Conservation (phyloP, 2,113 vertebrate genomes). For the Meles meles region DNA sequence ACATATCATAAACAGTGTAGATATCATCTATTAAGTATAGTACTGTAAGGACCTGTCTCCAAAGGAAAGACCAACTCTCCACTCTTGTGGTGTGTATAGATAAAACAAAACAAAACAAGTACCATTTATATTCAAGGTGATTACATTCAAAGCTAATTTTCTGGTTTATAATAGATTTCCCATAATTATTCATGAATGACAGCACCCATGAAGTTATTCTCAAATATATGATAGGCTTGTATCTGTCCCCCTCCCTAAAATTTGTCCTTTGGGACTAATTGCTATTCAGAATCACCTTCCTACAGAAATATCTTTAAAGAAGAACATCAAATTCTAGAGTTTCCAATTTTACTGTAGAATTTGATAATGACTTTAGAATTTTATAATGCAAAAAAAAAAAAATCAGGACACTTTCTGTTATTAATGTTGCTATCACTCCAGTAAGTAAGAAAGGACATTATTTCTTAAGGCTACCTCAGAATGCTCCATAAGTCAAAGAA, state of each 20-base stretch:
- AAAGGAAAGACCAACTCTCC: not conserved
- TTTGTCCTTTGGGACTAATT: conserved; percentile 10
- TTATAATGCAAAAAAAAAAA: not conserved
- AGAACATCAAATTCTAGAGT: not conserved
- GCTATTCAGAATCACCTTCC: not conserved
- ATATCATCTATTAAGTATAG: not conserved
- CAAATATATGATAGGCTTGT: not conserved
- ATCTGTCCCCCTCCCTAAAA: not conserved
- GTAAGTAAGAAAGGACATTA: not conserved
- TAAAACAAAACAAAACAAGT: not conserved
- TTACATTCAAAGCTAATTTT: conserved; percentile 30
- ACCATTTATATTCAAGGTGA: not conserved
- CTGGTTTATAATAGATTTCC: conserved; percentile 4
- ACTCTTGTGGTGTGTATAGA: not conserved
- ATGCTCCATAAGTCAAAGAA: conserved; percentile 1
- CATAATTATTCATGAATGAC: not conserved
- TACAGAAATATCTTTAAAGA: conserved; percentile 19
- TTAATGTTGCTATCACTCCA: not conserved
- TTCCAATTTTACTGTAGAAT: not conserved
- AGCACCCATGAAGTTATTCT: not conserved
- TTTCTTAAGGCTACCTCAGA: not conserved
- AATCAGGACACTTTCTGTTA: not conserved
- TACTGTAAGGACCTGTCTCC: not conserved
- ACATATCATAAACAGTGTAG: not conserved
- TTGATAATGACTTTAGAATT: conserved; percentile 24